Evolutionary conservation across 2,797 vertebrate genomes (phyloP), one percentile per base, ranked within the genome.

Genomic region (Serranus cabrilla): DNA sequence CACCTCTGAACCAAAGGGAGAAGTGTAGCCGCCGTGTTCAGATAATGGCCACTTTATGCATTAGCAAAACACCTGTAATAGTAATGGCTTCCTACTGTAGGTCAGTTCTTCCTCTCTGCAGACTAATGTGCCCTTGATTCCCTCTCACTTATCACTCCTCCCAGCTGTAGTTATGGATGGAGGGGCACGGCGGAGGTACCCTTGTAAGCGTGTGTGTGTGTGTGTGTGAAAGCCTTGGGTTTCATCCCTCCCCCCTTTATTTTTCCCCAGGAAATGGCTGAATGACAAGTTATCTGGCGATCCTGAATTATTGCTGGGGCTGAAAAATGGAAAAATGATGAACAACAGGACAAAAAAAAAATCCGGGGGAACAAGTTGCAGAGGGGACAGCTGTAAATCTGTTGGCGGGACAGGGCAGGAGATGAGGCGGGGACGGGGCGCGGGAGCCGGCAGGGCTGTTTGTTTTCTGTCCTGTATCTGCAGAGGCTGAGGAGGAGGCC

Each of bases 311-410:
- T 78, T 57, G 68, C 71, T 31, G 25, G 77, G 85, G 63, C 79
- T 89, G 87, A 92, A 91, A 92, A 92, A 93, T 91, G 79, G 87
- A 89, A 91, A 92, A 90, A 92, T 92, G 90, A 94, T 93, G 89
- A 93, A 92, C 87, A 91, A 80, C 86, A 7, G 80, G 58, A 74
- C 63, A 49, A 66, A 52, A 65, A 58, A 78, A 73, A 75, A 86
- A 40, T 80, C 64, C 34, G 74, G 47, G 82, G 66, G 83, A 86
- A 87, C 81, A 87, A 91, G 91, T 87, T 85, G 83, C 81, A n/a
- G 85, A 77, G 89, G 87, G 74, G 78, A 81, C 80, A 25, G 87
- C 85, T 74, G 86, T 94, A 93, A 92, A 94, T 93, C 92, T 86
- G 80, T 68, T 18, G n/a, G n/a, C 0, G 59, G 86, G 89, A 84